Conservation (phyloP, 2,888 invertebrate genomes). For the Spodoptera littoralis region DNA sequence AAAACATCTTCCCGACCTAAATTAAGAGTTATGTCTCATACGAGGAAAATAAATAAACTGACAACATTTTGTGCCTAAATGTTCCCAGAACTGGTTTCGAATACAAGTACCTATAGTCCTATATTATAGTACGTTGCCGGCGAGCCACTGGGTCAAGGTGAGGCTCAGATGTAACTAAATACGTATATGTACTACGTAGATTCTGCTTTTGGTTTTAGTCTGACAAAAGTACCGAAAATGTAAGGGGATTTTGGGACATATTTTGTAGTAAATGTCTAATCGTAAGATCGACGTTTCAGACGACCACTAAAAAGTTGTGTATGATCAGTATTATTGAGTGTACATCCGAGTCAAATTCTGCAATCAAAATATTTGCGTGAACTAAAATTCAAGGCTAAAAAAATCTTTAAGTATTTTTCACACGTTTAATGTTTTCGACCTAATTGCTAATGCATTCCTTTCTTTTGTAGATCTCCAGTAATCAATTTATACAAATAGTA, state of each 20-base stretch:
- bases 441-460: no score
- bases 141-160: slow-evolving; percentile 37
- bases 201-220: slow-evolving; percentile 7
- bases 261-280: not conserved
- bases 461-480: no score
- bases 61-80: not conserved
- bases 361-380: no score
- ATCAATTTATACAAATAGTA: no score
- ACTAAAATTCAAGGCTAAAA: no score
- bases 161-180: slow-evolving; percentile 28
- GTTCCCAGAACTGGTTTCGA: slow-evolving; percentile 31
- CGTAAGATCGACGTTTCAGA: no score
- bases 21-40: slow-evolving; percentile 26
- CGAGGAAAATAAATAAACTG: slow-evolving; percentile 42
- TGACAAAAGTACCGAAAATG: not conserved
- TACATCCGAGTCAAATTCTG: no score
- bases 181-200: not conserved
- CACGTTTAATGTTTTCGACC: no score
- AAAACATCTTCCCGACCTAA: slow-evolving; percentile 3
- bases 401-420: no score
- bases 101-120: slow-evolving; percentile 11
- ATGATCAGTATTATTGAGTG: no score
- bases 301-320: no score
- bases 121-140: slow-evolving; percentile 31
- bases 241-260: not conserved